phyloP scores from a whole-genome alignment of 92 coral and sea anemone genomes.

The Heliopora coerulea region DNA sequence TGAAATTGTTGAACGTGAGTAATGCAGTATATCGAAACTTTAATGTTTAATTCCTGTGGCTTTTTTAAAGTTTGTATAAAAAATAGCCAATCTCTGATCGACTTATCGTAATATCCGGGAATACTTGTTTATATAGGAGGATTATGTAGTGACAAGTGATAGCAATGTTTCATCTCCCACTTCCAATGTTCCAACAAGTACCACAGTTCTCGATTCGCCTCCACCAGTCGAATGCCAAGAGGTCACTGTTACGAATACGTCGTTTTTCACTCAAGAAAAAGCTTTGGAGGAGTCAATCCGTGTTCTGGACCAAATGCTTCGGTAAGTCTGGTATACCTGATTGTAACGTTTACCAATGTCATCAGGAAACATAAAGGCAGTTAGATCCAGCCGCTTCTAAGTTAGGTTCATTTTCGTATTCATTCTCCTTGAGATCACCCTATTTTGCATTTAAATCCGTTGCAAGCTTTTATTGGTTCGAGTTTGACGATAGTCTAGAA shows the following conservation, averaged over 20 bases:
- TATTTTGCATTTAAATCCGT: too few relatives aligned
- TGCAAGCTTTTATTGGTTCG: too few relatives aligned
- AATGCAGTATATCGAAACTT: not conserved
- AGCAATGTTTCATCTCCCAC: constrained; percentile 51
- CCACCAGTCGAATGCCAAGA: constrained; percentile 4
- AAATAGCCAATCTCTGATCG: not conserved
- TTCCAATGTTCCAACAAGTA: constrained; percentile 75
- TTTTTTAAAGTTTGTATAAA: too few relatives aligned
- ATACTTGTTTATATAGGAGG: constrained; percentile 8
- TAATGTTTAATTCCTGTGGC: not conserved
- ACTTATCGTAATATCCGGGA: not conserved
- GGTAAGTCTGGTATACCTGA: not conserved
- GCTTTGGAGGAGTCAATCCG: constrained; percentile 36
- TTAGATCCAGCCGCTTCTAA: too few relatives aligned
- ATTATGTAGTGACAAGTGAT: constrained; percentile 27
- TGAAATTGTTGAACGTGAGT: constrained; percentile 26
- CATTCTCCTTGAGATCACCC: too few relatives aligned
- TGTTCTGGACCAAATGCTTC: constrained; percentile 29
- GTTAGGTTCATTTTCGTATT: too few relatives aligned
- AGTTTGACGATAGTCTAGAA: too few relatives aligned
- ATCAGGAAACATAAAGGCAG: too few relatives aligned
- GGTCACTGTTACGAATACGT: not conserved
- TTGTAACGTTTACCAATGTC: not conserved
- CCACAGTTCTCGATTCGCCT: constrained; percentile 54
- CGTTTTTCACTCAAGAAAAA: constrained; percentile 13